Conservation (phyloP, 2,888 invertebrate species). For the Scrobipalpa costella region DNA sequence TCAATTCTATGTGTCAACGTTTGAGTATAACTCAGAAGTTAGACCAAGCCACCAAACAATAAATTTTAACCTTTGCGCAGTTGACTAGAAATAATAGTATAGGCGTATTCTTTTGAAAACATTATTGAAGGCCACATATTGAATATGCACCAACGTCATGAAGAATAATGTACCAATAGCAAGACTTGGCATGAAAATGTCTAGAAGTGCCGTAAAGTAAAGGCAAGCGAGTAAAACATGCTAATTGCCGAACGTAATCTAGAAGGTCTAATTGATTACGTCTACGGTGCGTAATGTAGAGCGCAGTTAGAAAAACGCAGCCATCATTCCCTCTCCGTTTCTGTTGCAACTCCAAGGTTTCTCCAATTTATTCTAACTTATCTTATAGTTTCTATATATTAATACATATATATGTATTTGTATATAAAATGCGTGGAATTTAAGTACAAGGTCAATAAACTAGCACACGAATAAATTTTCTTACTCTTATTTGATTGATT, state of each 20-base stretch:
- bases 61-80: no score
- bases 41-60: no score
- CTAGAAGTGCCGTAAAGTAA: background rate
- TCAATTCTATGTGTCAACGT: background rate
- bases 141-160: background rate
- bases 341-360: background rate
- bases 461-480: background rate
- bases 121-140: background rate
- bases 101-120: no score
- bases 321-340: background rate
- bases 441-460: background rate
- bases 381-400: no score
- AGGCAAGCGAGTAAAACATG: conserved; percentile 26
- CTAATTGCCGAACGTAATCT: conserved; percentile 49
- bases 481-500: background rate
- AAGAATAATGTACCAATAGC: background rate
- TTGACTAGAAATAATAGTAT: no score
- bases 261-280: conserved; percentile 49
- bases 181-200: background rate
- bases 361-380: background rate
- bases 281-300: conserved; percentile 11
- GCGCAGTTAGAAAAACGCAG: conserved; percentile 6
- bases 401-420: background rate
- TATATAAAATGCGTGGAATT: background rate
- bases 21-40: no score